A percentile compares a stretch with the other conserved stretches of the same genome.
phyloP scores from a whole-genome alignment of 64 coral and sea anemone genomes.

The Hydrozoanthus tunicans region DNA sequence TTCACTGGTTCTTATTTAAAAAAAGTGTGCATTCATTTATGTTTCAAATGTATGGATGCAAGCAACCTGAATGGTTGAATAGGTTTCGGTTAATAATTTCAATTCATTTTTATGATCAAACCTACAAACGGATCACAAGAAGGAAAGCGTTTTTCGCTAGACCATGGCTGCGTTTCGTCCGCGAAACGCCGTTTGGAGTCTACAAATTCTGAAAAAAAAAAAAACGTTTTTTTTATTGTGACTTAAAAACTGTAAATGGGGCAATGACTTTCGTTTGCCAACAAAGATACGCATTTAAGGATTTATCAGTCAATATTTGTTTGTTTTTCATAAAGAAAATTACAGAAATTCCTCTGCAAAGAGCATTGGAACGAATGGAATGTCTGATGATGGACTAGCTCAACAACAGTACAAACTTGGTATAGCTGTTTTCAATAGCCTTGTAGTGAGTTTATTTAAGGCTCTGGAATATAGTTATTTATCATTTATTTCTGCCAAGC shows the following conservation, averaged over 20 bases:
- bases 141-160: too few species aligned
- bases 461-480: not conserved
- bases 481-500: not conserved
- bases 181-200: too few species aligned
- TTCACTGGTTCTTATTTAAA: too few species aligned
- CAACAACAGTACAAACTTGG: not conserved
- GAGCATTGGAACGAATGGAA: slow-evolving; percentile 9
- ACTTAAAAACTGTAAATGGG: not conserved
- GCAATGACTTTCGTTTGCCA: not conserved
- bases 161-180: too few species aligned
- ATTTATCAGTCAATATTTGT: slow-evolving; percentile 35
- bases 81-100: too few species aligned
- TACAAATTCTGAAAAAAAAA: too few species aligned
- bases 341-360: not conserved
- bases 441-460: not conserved
- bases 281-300: slow-evolving; percentile 21
- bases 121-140: too few species aligned
- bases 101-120: too few species aligned
- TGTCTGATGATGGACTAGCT: slow-evolving; percentile 1
- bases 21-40: too few species aligned
- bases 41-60: too few species aligned
- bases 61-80: too few species aligned
- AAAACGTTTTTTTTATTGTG: too few species aligned
- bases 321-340: not conserved
- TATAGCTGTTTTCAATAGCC: not conserved